Base-by-base conservation (phyloP, 2,113 vertebrate species). In the Antigone vipio region DNA sequence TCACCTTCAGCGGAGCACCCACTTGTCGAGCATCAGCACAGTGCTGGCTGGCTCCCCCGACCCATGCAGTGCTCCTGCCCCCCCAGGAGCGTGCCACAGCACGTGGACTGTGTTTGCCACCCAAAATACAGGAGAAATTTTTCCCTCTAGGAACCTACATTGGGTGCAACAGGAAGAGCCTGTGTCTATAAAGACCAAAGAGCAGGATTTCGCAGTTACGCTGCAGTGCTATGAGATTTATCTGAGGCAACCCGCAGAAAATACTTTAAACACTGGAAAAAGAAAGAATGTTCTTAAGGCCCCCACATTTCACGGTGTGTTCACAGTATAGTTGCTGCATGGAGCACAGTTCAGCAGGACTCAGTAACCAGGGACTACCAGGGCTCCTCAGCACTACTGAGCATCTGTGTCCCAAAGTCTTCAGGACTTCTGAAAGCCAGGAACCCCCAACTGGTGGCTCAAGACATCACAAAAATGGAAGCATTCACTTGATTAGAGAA, bases 1-100 rank as follows among this genome's bases (percentile, higher is more conserved):
- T 84, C 80, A 49, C 30, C 47, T 86, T 85, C 55, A 66, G 86
- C 62, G 80, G 35, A 81, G 23, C 78, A 40, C 0, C 3, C 3
- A 2, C 38, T 30, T 59, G 35, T 5, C 0, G 3, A 86, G 40
- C 56, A 34, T 17, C n/a, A 50, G 58, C 62, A 71, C 20, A 26
- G 60, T 3, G 35, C 80, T 60, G 62, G 47, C 15, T 2, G 24
- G 30, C 35, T 45, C 8, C 32, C 27, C 23, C 0, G 0, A 11
- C 27, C 49, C 23, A 19, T 1, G 3, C n/a, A 44, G 58, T 11
- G n/a, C 73, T 89, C 62, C 47, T 0, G 2, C 81, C 15, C 32
- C 24, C 38, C 55, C 49, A 53, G 62, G 17, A 80, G 16, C 34
- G 34, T 0, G 6, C 24, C 69, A 67, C 19, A 74, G 59, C 77